Evolutionary conservation across 2,797 vertebrate species (phyloP), one percentile per base, ranked within the genome.

Genomic region (Nothura maculosa): DNA sequence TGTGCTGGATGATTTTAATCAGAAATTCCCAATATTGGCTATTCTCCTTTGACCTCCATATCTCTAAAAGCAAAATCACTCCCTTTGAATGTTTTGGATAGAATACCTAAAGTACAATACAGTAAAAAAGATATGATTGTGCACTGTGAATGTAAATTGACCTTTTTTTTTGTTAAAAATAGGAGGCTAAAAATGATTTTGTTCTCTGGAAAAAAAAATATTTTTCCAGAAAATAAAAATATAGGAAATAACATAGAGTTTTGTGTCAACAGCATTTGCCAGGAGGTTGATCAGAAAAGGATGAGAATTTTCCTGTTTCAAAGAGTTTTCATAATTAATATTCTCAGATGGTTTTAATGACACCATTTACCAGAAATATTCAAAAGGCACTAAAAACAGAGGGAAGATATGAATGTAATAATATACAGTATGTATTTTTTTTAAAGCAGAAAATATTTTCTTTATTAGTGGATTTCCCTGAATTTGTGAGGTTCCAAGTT

Each of bases 301-400:
- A 90, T 5, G 93, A 94, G 19, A 85, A 20, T 15, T 5, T 42
- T 63, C 83, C 66, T 95, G 38, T 95, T 93, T 91, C 58, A 54
- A 48, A 83, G 17, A 52, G 13, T 11, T 85, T 92, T 93, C 85
- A 80, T 88, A 43, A 63, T 64, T 60, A 68, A 43, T 92, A 84
- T 66, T 74, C 68, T 85, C 42, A 70, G 42, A 95, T 77, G 32
- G n/a, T 74, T 88, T 81, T 87, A 68, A 91, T 87, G 87, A 82
- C 30, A 32, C 85, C 30, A 88, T 62, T 95, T 94, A 85, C 81
- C 63, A 89, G 68, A 85, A 93, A 92, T 58, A 79, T 54, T 77
- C 24, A 73, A 89, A 42, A 90, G 8, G 20, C 27, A 92, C 6
- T 63, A 72, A 62, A 80, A 42, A 5, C 22, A 78, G 10, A 81